Evolutionary conservation across 37 sponge, comb jelly and placozoan species (phyloP).

Genomic region (Diacarnus erythraeanus): DNA sequence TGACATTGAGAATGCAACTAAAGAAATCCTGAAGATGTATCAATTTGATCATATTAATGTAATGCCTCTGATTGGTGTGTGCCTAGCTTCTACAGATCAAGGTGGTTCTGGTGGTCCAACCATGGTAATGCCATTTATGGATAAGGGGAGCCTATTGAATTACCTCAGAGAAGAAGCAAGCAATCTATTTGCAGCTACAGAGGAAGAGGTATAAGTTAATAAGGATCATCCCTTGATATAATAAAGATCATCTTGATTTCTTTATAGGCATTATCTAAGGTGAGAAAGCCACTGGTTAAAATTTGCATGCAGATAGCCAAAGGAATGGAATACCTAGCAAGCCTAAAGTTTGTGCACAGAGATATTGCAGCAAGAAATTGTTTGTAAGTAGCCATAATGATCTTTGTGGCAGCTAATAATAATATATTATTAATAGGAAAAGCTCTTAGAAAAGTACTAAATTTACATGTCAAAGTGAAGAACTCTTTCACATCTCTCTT

Average conservation of each 20-base stretch:
- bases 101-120: conserved; percentile 15
- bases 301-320: conserved; percentile 32
- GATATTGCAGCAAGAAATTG: conserved; percentile 57
- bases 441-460: too few species aligned
- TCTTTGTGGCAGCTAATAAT: too few species aligned
- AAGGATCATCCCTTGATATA: not conserved
- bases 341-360: conserved; percentile 22
- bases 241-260: not conserved
- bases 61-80: conserved; percentile 49
- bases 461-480: too few species aligned
- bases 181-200: not conserved
- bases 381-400: conserved; percentile 12
- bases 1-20: conserved; percentile 8
- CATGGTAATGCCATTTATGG: conserved; percentile 44
- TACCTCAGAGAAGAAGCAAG: conserved; percentile 17
- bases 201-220: not conserved
- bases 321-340: conserved; percentile 36
- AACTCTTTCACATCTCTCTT: too few species aligned
- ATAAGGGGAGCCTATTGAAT: conserved; percentile 22
- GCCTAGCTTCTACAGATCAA: not conserved
- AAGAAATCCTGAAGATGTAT: conserved; percentile 29
- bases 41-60: conserved; percentile 35
- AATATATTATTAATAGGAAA: too few species aligned
- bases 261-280: not conserved
- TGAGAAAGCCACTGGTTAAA: conserved; percentile 1